Conservation (phyloP, 2,113 vertebrate species). For the Macaca mulatta region DNA sequence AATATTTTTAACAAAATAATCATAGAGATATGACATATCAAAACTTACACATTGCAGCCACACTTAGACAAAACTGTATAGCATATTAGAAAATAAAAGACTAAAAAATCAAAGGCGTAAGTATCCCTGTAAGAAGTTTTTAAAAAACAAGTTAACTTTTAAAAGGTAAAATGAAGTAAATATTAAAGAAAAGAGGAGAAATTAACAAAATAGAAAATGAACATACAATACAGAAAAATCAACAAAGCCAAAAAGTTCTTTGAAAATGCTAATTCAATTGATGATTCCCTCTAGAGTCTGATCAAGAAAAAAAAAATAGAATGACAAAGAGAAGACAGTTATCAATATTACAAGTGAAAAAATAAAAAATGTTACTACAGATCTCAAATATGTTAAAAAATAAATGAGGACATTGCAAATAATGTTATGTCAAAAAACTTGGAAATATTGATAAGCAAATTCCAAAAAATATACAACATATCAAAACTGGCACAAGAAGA, state of each 20-base stretch:
- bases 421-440: not conserved
- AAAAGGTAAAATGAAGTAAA: not conserved
- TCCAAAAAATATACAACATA: not conserved
- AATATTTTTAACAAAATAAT: constrained; percentile 14
- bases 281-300: not conserved
- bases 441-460: not conserved
- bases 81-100: not conserved
- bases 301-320: not conserved
- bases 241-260: not conserved
- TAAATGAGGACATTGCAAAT: not conserved
- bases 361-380: not conserved
- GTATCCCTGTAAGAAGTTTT: not conserved
- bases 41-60: not conserved
- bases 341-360: not conserved
- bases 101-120: not conserved
- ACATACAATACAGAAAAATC: not conserved
- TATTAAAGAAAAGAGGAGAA: not conserved
- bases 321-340: not conserved
- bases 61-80: not conserved
- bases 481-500: not conserved
- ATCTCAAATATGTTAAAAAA: not conserved
- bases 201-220: not conserved
- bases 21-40: not conserved
- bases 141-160: not conserved
- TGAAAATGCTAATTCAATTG: not conserved